Percentiles rank a stretch among this genome's conserved stretches.
Evolutionary conservation across 2,888 invertebrate species (phyloP).

Genomic region (Heliconius charithonia): DNA sequence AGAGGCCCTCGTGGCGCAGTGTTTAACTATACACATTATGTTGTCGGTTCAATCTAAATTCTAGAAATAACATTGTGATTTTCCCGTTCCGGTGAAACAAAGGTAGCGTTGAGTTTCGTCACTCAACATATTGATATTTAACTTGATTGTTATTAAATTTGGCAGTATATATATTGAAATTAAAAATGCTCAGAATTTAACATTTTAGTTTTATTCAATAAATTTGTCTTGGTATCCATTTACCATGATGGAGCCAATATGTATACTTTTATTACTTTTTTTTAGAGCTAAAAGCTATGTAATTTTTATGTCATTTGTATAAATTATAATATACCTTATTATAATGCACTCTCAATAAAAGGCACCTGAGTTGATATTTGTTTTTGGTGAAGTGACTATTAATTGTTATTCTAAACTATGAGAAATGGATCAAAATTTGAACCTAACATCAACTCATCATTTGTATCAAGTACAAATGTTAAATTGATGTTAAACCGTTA

Average conservation of each 20-base stretch:
- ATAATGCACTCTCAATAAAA: no score
- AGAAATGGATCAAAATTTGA: no score
- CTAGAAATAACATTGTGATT: background rate
- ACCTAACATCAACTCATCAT: no score
- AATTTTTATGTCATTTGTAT: background rate
- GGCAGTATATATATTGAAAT: background rate
- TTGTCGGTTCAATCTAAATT: background rate
- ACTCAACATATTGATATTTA: background rate
- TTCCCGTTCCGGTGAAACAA: background rate
- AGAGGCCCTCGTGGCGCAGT: background rate
- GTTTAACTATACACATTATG: background rate
- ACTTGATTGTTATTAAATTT: background rate
- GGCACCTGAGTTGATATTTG: no score
- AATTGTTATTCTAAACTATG: no score
- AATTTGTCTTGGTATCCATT: background rate
- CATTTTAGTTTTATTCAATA: background rate
- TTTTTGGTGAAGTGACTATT: no score
- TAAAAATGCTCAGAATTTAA: no score
- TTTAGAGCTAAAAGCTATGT: background rate
- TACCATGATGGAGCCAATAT: background rate
- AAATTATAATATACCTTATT: no score
- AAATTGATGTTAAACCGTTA: no score
- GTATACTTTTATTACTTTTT: background rate
- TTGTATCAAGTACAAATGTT: no score
- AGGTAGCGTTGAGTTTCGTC: no score